Conservation (phyloP, 2,888 invertebrate genomes). For the Morinoia aosen region DNA sequence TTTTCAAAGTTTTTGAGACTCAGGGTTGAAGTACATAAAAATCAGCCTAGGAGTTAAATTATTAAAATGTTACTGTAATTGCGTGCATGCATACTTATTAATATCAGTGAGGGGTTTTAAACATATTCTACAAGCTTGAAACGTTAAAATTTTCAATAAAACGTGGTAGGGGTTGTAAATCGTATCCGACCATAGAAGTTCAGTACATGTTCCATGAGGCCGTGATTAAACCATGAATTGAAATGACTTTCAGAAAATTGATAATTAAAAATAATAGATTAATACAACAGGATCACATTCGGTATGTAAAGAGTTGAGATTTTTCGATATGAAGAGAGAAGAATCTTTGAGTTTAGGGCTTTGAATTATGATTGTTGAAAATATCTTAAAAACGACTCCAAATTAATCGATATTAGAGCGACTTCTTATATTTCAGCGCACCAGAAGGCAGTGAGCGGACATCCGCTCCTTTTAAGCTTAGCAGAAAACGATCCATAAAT, state of each 20-base stretch:
- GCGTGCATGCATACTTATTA: too few species aligned
- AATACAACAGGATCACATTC: not conserved
- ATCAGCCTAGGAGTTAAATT: not conserved
- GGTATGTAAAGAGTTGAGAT: not conserved
- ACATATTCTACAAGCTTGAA: too few species aligned
- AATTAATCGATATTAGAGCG: not conserved
- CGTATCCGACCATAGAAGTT: not conserved
- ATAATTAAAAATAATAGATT: not conserved
- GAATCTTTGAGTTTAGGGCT: not conserved
- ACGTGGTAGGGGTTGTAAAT: not conserved
- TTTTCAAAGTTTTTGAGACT: too few species aligned
- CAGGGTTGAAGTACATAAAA: not conserved
- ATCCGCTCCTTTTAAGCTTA: not conserved
- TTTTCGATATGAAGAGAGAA: not conserved
- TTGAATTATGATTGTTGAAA: not conserved
- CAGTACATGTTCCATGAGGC: not conserved
- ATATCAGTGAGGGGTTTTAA: too few species aligned
- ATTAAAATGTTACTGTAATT: not conserved
- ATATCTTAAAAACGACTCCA: not conserved
- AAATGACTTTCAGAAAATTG: not conserved
- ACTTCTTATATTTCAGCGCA: not conserved
- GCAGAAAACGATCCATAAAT: conserved; percentile 12
- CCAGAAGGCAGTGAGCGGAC: not conserved
- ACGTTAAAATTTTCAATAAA: too few species aligned
- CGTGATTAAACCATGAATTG: not conserved